A percentile compares a stretch with the other conserved stretches of the same genome.
phyloP scores from a whole-genome alignment of 2,888 invertebrate species.

The Panorpa germanica region DNA sequence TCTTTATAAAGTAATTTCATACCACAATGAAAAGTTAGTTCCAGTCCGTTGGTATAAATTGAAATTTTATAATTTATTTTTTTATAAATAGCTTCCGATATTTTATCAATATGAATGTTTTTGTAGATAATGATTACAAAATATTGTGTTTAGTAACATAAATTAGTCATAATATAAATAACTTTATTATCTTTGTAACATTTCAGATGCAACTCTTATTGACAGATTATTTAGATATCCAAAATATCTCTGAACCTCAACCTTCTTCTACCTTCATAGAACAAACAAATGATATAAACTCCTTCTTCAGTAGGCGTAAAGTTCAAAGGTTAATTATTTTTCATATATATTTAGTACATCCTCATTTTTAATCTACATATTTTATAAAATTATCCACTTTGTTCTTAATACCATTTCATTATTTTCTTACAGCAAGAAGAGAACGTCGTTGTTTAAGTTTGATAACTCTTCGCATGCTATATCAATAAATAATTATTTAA shows the following conservation, averaged over 20 bases:
- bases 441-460: conserved; percentile 43
- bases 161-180: conserved; percentile 2
- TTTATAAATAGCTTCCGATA: not conserved
- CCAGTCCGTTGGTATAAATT: not conserved
- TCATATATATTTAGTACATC: conserved; percentile 5
- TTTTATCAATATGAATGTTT: not conserved
- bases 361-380: conserved; percentile 3
- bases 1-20: conserved; percentile 7
- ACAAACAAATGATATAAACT: conserved; percentile 28
- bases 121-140: not conserved
- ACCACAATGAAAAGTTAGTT: not conserved
- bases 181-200: conserved; percentile 12
- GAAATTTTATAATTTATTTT: conserved; percentile 4
- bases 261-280: conserved; percentile 26
- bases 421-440: conserved; percentile 28
- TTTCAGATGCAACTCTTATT: conserved; percentile 64
- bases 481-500: too few species aligned
- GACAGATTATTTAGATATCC: conserved; percentile 74
- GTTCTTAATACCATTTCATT: too few species aligned
- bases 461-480: conserved; percentile 31
- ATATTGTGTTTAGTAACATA: not conserved
- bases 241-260: conserved; percentile 48
- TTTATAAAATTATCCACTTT: conserved; percentile 8
- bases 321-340: conserved; percentile 18
- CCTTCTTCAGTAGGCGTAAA: conserved; percentile 22